Percentiles rank a stretch among this genome's conserved stretches.
These are phyloP conservation scores for Musca domestica DNA, from an alignment of 1,140 invertebrate genomes.

Conservation along the genomic window DNA sequence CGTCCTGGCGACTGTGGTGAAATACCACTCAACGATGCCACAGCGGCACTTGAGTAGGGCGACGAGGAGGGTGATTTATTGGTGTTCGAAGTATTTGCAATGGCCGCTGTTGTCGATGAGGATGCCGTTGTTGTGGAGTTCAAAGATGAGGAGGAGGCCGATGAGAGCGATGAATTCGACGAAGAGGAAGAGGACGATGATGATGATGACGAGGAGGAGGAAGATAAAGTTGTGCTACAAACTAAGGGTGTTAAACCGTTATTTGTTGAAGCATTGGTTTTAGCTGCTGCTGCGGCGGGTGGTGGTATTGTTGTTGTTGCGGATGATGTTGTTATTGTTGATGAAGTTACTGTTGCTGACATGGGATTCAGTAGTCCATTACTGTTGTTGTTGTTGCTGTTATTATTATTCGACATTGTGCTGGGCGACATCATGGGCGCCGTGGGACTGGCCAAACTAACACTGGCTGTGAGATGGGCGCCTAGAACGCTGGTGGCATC, in stretches of 20 bases:
- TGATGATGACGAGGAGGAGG: slow-evolving; percentile 8
- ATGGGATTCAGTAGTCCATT: slow-evolving; percentile 14
- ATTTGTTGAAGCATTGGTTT: background rate
- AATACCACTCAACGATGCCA: slow-evolving; percentile 2
- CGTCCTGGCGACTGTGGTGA: slow-evolving; percentile 3
- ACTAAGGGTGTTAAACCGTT: slow-evolving; percentile 1
- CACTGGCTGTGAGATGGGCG: slow-evolving; percentile 22
- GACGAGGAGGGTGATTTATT: slow-evolving; percentile 33
- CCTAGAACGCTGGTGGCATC: slow-evolving; percentile 41
- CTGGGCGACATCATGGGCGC: slow-evolving; percentile 4
- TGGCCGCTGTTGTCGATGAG: slow-evolving; percentile 45
- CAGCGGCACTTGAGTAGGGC: slow-evolving; percentile 26
- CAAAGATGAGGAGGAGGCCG: slow-evolving; percentile 44
- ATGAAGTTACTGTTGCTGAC: slow-evolving; percentile 31
- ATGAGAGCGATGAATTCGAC: slow-evolving; percentile 36
- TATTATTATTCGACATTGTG: background rate
- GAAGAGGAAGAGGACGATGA: slow-evolving; percentile 31
- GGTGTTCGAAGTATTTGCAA: slow-evolving; percentile 50
- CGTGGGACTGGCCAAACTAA: slow-evolving; percentile 17
- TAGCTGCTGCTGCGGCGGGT: slow-evolving; percentile 31
- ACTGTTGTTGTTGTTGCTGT: slow-evolving; percentile 1
- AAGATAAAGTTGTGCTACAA: slow-evolving; percentile 30
- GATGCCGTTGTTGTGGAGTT: slow-evolving; percentile 45
- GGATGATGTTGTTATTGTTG: slow-evolving; percentile 37
- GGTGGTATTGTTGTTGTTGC: slow-evolving; percentile 28